phyloP scores from a whole-genome alignment of 2,888 invertebrate species.

The Acleris emargana region DNA sequence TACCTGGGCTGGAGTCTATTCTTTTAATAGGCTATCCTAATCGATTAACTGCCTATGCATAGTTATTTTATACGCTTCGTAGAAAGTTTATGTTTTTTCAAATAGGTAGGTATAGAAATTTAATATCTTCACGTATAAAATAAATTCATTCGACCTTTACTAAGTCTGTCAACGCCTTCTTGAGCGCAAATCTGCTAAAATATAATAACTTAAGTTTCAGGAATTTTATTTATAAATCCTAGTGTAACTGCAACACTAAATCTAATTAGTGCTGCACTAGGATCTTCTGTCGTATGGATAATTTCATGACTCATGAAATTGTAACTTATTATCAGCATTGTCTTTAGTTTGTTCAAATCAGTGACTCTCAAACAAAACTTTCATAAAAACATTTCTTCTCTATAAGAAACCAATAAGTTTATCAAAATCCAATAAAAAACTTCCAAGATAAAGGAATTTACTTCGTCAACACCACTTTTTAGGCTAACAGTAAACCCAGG shows the following conservation, averaged over 20 bases:
- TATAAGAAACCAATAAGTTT: constrained; percentile 17
- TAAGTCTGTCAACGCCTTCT: too few relatives aligned
- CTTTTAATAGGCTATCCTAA: constrained; percentile 76
- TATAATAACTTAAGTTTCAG: too few relatives aligned
- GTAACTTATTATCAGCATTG: too few relatives aligned
- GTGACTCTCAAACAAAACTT: neutral
- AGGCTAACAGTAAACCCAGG: constrained; percentile 62
- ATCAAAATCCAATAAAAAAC: constrained; percentile 36
- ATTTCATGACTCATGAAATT: too few relatives aligned
- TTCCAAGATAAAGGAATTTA: constrained; percentile 41
- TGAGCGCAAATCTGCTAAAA: too few relatives aligned
- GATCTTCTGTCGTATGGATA: too few relatives aligned
- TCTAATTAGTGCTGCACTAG: too few relatives aligned
- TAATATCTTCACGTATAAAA: too few relatives aligned
- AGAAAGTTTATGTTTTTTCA: constrained; percentile 11
- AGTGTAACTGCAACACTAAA: too few relatives aligned
- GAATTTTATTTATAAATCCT: too few relatives aligned
- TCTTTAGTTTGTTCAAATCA: neutral
- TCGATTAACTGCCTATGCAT: constrained; percentile 67
- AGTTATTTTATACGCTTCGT: constrained; percentile 38
- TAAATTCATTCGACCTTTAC: too few relatives aligned
- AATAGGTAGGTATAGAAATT: neutral
- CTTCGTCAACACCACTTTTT: constrained; percentile 48
- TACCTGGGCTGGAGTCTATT: constrained; percentile 59
- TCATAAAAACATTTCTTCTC: neutral